phyloP scores from a whole-genome alignment of 2,113 vertebrate genomes.

The cattle (Bos taurus) region ARS-UCD2.0 NC_037328.1:93977501-93978000 shows the following conservation, averaged over 20 bases:
- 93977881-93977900: not conserved
- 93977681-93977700: not conserved
- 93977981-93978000: not conserved
- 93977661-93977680: not conserved
- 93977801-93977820: not conserved
- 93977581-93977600: not conserved
- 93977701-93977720: not conserved
- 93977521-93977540: not conserved
- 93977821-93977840: not conserved
- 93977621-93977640: not conserved
- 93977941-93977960: not conserved
- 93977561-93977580: not conserved
- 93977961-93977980: not conserved
- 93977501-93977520: not conserved
- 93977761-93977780: slow-evolving; percentile 16
- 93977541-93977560: not conserved
- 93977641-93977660: not conserved
- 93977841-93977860: not conserved
- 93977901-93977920: not conserved
- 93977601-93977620: not conserved
- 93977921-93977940: not conserved
- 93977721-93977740: not conserved
- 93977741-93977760: not conserved
- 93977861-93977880: not conserved
- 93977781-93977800: not conserved